Evolutionary conservation across 2,113 vertebrate species (phyloP).

Genomic region (Ptychochromis oligacanthus): DNA sequence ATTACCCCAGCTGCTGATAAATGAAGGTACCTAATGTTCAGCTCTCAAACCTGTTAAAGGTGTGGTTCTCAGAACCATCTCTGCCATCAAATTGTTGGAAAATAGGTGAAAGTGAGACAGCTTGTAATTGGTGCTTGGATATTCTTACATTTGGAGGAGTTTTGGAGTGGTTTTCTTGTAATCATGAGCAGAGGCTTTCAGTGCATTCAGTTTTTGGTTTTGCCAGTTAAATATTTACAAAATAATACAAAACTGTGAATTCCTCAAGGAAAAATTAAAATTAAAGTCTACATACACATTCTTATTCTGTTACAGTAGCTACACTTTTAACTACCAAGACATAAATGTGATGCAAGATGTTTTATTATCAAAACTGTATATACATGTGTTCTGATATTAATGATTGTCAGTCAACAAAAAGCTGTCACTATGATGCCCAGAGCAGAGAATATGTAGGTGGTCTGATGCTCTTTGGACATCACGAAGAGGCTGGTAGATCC

Average conservation of each 20-base stretch:
- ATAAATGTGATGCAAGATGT: background rate
- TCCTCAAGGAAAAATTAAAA: background rate
- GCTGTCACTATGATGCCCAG: slow-evolving; percentile 35
- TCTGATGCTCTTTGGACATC: slow-evolving; percentile 54
- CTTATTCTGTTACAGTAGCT: background rate
- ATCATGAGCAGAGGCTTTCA: background rate
- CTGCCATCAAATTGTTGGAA: background rate
- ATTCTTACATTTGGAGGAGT: background rate
- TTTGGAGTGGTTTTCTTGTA: background rate
- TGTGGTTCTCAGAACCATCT: background rate
- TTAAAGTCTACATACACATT: background rate
- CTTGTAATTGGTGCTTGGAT: background rate
- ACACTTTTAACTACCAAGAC: background rate
- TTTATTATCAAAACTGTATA: background rate
- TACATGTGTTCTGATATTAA: slow-evolving; percentile 32
- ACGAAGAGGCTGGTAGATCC: slow-evolving; percentile 40
- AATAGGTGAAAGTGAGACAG: background rate
- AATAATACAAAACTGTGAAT: background rate
- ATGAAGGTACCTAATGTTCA: background rate
- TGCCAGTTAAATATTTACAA: background rate
- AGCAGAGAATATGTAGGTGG: slow-evolving; percentile 53
- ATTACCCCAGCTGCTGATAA: background rate
- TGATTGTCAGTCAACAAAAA: slow-evolving; percentile 41
- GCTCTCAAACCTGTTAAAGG: background rate
- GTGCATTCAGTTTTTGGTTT: background rate